Percentiles rank a stretch among this genome's conserved stretches.
These are phyloP conservation scores for Nemoura dubitans DNA, from an alignment of 2,888 invertebrate species.

Conservation along the genomic window DNA sequence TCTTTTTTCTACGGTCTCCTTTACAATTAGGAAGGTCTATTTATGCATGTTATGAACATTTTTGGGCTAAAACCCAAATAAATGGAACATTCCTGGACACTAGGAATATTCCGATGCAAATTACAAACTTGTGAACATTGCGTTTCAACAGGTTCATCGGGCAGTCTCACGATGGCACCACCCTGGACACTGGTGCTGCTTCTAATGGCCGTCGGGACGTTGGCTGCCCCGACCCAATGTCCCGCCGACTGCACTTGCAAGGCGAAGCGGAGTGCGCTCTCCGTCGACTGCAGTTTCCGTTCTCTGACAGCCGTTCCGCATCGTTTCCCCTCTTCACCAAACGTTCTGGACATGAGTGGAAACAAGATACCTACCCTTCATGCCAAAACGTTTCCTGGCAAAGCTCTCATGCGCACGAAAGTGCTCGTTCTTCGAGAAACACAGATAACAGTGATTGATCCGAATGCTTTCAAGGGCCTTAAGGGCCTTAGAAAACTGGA, in stretches of 20 bases:
- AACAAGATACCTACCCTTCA: background rate
- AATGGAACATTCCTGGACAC: no score
- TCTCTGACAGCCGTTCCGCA: background rate
- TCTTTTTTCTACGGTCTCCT: no score
- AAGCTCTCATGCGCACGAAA: background rate
- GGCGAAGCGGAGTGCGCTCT: background rate
- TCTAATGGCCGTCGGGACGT: background rate
- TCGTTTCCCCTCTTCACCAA: background rate
- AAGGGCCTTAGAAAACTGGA: background rate
- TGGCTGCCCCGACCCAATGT: background rate
- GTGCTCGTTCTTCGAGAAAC: background rate
- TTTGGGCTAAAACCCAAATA: no score
- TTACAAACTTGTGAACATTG: no score
- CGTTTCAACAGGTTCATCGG: no score
- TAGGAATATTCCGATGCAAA: no score
- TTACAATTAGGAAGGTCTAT: no score
- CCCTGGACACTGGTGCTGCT: background rate
- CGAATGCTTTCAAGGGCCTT: background rate
- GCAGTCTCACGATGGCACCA: background rate
- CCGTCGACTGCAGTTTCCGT: slow-evolving; percentile 5
- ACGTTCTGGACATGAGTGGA: background rate
- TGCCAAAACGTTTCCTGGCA: background rate
- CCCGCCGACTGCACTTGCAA: background rate
- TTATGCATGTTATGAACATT: no score
- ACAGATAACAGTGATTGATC: background rate